A percentile compares a stretch with the other conserved stretches of the same genome.
Evolutionary conservation across 2,113 vertebrate genomes (phyloP).

Genomic region (Puffinus mauretanicus): DNA sequence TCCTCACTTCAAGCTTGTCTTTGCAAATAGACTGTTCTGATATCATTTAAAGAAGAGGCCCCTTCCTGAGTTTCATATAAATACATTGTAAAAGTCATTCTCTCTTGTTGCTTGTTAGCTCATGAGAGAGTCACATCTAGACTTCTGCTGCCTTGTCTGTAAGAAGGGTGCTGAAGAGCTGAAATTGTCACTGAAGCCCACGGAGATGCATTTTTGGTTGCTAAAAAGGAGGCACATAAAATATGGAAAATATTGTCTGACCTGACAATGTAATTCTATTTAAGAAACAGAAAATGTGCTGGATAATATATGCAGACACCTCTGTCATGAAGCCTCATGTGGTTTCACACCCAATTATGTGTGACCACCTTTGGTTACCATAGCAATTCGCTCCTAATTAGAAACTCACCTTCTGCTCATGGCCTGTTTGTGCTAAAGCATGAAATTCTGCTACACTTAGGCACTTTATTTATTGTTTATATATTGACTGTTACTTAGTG

Average conservation of each 20-base stretch:
- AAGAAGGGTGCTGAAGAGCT: background rate
- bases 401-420: slow-evolving; percentile 28
- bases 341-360: slow-evolving; percentile 48
- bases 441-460: background rate
- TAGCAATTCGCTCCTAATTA: slow-evolving; percentile 59
- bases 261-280: slow-evolving; percentile 1
- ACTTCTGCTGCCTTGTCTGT: background rate
- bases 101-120: background rate
- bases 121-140: background rate
- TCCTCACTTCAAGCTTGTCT: background rate
- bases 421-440: slow-evolving; percentile 14
- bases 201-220: background rate
- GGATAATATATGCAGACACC: slow-evolving; percentile 48
- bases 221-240: background rate
- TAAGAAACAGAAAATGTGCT: slow-evolving; percentile 25
- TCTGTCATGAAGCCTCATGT: slow-evolving; percentile 17
- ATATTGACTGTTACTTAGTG: background rate
- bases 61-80: background rate
- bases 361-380: slow-evolving; percentile 62
- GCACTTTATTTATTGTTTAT: background rate
- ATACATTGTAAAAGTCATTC: background rate
- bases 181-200: background rate
- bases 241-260: background rate
- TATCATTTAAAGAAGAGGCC: background rate
- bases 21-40: background rate